phyloP scores from a whole-genome alignment of 2,113 vertebrate species.

The Macrotis lagotis region DNA sequence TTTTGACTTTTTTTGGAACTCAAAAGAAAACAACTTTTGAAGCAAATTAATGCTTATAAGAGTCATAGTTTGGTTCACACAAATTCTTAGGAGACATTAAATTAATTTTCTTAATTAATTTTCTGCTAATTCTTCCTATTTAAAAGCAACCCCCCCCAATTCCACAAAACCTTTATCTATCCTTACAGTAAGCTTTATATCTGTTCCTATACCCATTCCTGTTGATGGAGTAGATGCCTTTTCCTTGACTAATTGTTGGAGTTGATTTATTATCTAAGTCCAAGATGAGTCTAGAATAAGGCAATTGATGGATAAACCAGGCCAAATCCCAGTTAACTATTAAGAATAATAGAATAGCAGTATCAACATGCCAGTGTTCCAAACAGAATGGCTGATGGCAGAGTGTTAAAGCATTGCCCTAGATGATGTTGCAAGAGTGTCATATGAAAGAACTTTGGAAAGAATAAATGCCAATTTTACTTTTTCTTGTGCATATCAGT shows the following conservation, averaged over 20 bases:
- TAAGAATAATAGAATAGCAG: background rate
- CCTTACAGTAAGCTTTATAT: background rate
- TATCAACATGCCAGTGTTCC: background rate
- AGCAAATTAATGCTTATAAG: background rate
- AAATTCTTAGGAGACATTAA: background rate
- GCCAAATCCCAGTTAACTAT: background rate
- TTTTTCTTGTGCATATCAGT: background rate
- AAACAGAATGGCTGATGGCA: background rate
- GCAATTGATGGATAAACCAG: background rate
- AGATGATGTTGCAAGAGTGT: background rate
- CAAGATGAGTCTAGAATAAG: background rate
- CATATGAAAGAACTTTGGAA: background rate
- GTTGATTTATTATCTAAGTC: background rate
- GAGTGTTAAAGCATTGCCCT: background rate
- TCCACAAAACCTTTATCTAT: background rate
- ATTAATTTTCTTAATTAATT: background rate
- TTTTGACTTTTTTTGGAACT: background rate
- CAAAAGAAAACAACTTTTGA: background rate
- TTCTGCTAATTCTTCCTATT: background rate
- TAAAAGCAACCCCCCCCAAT: background rate
- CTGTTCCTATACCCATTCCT: background rate
- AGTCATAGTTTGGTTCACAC: background rate
- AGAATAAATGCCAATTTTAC: background rate
- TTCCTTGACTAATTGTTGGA: background rate
- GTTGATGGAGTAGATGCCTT: background rate